Evolutionary conservation across 2,888 invertebrate genomes (phyloP).

Genomic region (Pandemis corylana): DNA sequence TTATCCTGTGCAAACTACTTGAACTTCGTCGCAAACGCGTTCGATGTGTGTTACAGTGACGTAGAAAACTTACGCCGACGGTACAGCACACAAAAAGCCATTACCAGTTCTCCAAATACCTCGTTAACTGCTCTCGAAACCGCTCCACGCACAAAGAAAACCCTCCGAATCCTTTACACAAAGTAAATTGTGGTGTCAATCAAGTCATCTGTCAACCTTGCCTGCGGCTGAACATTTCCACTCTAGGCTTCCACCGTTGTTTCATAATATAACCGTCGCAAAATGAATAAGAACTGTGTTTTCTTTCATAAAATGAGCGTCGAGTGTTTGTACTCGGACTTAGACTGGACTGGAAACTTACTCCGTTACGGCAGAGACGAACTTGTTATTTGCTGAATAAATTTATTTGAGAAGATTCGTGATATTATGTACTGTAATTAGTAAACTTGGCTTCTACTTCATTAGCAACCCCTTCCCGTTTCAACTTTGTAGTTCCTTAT

Average conservation of each 20-base stretch:
- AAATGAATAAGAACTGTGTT: conserved; percentile 24
- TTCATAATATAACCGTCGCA: conserved; percentile 25
- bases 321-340: conserved; percentile 7
- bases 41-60: background rate
- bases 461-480: background rate
- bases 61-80: background rate
- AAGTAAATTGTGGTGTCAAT: conserved; percentile 34
- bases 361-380: background rate
- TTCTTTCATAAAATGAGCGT: conserved; percentile 26
- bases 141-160: conserved; percentile 12
- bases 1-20: too few relatives aligned
- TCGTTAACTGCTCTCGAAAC: conserved; percentile 21
- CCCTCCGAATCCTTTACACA: conserved; percentile 13
- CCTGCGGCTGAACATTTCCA: conserved; percentile 30
- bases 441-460: background rate
- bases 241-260: conserved; percentile 10
- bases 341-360: conserved; percentile 10
- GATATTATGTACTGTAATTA: background rate
- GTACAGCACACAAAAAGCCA: conserved; percentile 9
- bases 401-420: background rate
- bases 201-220: conserved; percentile 34
- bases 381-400: background rate
- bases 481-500: background rate
- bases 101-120: conserved; percentile 12
- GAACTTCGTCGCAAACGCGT: too few relatives aligned